Conservation (phyloP, 1,140 invertebrate genomes). For the Amyelois transitella region DNA sequence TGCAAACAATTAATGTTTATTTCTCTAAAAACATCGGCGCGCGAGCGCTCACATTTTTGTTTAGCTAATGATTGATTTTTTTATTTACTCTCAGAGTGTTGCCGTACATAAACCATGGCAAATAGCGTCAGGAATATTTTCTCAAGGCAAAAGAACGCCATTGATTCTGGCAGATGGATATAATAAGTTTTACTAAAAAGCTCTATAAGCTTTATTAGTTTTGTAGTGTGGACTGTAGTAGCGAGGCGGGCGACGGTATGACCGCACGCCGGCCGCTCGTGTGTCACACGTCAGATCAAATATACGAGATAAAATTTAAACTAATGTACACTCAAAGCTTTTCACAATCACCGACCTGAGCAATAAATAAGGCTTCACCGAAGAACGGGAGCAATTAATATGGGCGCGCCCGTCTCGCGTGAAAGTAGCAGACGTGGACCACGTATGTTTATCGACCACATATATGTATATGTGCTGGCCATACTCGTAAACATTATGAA, state of each 20-base stretch:
- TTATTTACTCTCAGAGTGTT: constrained; percentile 58
- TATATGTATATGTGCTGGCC: constrained; percentile 1
- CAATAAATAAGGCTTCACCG: constrained; percentile 70
- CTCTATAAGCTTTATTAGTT: neutral
- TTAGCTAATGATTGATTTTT: constrained; percentile 67
- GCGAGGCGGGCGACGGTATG: constrained; percentile 5
- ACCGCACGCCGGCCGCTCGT: constrained; percentile 28
- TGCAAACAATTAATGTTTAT: constrained; percentile 70
- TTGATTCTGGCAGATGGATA: neutral
- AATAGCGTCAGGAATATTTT: constrained; percentile 45
- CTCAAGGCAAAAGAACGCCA: constrained; percentile 28
- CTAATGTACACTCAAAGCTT: constrained; percentile 65
- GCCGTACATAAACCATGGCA: constrained; percentile 44
- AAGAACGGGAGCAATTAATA: constrained; percentile 73
- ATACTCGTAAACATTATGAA: constrained; percentile 6
- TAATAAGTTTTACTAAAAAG: neutral
- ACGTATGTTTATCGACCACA: constrained; percentile 32
- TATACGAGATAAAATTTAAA: constrained; percentile 58
- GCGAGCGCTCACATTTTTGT: constrained; percentile 67
- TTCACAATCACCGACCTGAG: constrained; percentile 61
- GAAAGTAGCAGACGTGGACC: constrained; percentile 58
- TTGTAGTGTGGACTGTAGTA: constrained; percentile 7
- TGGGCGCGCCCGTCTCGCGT: constrained; percentile 62
- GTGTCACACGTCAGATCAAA: constrained; percentile 58
- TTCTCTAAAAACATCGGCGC: constrained; percentile 68